Conservation (phyloP, 1,140 invertebrate species). For the Drosophila suzukii region DNA sequence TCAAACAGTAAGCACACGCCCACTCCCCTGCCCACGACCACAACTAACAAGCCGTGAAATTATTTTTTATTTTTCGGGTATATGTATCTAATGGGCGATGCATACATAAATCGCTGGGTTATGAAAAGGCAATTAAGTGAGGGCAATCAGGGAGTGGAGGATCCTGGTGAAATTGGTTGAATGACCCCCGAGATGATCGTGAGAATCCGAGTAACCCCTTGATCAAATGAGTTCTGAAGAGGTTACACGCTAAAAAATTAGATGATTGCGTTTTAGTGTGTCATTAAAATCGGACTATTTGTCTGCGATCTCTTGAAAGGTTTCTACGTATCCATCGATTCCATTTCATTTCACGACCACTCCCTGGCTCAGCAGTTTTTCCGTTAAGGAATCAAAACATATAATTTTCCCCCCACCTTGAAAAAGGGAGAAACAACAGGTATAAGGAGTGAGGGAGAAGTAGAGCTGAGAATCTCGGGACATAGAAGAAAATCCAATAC, state of each 20-base stretch:
- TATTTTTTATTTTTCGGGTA: slow-evolving; percentile 27
- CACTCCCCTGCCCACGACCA: slow-evolving; percentile 31
- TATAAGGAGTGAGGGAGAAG: slow-evolving; percentile 14
- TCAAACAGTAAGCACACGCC: slow-evolving; percentile 77
- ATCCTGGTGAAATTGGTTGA: slow-evolving; percentile 57
- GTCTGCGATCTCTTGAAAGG: slow-evolving; percentile 37
- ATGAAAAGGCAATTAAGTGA: slow-evolving; percentile 71
- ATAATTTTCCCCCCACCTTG: slow-evolving; percentile 60
- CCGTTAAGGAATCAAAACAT: slow-evolving; percentile 81
- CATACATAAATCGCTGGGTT: slow-evolving; percentile 67
- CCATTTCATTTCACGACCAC: slow-evolving; percentile 3
- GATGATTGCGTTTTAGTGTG: slow-evolving; percentile 72
- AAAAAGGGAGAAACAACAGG: slow-evolving; percentile 11
- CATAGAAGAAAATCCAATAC: slow-evolving; percentile 73
- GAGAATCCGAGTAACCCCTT: slow-evolving; percentile 63
- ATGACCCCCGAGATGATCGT: slow-evolving; percentile 68
- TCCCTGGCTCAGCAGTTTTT: slow-evolving; percentile 61
- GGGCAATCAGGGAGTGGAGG: slow-evolving; percentile 30
- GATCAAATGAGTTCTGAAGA: slow-evolving; percentile 59
- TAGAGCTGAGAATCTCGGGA: slow-evolving; percentile 50
- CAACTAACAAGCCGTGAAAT: slow-evolving; percentile 76
- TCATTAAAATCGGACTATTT: slow-evolving; percentile 77
- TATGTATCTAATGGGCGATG: slow-evolving; percentile 51
- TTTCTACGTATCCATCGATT: slow-evolving; percentile 37
- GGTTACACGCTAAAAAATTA: slow-evolving; percentile 65